Evolutionary conservation across 1,140 invertebrate genomes (phyloP), one percentile per base, ranked within the genome.

Genomic region (Chrysopa pallens): DNA sequence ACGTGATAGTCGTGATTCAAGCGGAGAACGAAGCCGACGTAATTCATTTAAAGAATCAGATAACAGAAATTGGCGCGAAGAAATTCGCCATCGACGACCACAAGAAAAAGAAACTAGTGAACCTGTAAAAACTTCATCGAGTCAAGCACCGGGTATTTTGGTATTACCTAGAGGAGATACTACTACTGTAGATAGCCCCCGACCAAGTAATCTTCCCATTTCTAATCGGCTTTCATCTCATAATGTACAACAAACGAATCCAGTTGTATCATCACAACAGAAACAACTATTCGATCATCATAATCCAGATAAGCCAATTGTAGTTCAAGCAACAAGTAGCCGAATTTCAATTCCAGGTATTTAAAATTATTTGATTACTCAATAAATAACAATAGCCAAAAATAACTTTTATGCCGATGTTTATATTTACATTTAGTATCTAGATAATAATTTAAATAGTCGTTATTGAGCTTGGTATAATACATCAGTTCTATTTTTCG

Each of bases 241-340:
- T 40, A 45, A 14, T 41, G 14, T 41, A 12, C 40, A 29, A 14
- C 52, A 43, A 58, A 44, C 45, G 58, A 57, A 39, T 46, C 53
- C 13, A 52, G 55, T 39, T 43, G 47, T 37, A 50, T 38, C 42
- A 8, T 54, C 54, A 23, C 59, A 59, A 41, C 66, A 68, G 48
- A 68, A 67, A 52, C 70, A 64, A 6, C 52, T 80, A 11, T 80
- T 71, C 54, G 74, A 80, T 59, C 76, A 73, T 4, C 74, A 77
- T 48, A 80, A 80, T 62, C 78, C 78, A 2, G 67, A 67, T 47
- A 78, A 74, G 58, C 76, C 76, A 12, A 78, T 80, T 44, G 63
- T 78, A 48, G 67, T 78, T 12, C 68, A 61, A 45, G 62, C 68
- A 27, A 48, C 65, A 27, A 64, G 59, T 42, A 61, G 48, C 42